phyloP scores from a whole-genome alignment of 2,888 invertebrate species.

The Acheta domesticus region DNA sequence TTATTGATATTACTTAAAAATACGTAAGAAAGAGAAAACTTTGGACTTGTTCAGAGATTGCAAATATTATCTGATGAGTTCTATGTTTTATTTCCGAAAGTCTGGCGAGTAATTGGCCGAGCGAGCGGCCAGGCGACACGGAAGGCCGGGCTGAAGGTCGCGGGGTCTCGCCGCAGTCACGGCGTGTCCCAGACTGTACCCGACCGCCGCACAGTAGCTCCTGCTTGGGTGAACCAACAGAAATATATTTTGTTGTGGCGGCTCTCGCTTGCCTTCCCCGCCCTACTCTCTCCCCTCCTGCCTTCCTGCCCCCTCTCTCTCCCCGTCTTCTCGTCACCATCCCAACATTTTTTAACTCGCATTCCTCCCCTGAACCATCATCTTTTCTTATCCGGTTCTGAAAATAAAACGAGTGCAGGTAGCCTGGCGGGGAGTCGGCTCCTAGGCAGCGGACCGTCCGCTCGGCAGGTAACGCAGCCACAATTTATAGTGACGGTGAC shows the following conservation, averaged over 20 bases:
- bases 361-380: constrained; percentile 33
- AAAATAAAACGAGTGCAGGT: constrained; percentile 33
- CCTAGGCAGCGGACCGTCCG: background rate
- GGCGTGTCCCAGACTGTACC: background rate
- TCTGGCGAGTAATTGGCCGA: too few species aligned
- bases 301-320: background rate
- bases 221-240: constrained; percentile 26
- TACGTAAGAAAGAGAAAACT: too few species aligned
- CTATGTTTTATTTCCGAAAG: too few species aligned
- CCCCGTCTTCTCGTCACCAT: background rate
- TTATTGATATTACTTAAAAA: too few species aligned
- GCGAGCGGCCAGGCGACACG: too few species aligned
- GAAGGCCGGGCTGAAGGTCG: too few species aligned
- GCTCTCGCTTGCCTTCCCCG: too few species aligned
- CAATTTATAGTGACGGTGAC: background rate
- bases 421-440: constrained; percentile 22
- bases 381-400: constrained; percentile 34
- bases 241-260: constrained; percentile 29
- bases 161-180: too few species aligned
- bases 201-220: constrained; percentile 19
- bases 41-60: too few species aligned
- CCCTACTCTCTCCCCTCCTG: constrained; percentile 19
- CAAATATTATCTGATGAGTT: too few species aligned
- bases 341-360: constrained; percentile 23
- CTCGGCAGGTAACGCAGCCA: background rate